A percentile compares a stretch with the other conserved stretches of the same genome.
phyloP scores from a whole-genome alignment of 2,888 invertebrate species.

The Eutolmus rufibarbis region DNA sequence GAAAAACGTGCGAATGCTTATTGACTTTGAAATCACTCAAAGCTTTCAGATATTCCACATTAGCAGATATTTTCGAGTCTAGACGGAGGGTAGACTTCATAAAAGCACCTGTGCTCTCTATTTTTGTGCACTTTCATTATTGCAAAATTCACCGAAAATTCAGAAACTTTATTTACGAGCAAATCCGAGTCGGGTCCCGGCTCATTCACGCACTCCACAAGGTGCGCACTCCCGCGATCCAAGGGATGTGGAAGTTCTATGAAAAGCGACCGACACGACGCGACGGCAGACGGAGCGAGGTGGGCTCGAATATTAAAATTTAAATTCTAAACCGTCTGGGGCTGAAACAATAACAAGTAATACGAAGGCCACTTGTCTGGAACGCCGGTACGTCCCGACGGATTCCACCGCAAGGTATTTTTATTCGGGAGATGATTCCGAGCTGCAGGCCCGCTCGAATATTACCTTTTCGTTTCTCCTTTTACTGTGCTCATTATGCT shows the following conservation, averaged over 20 bases:
- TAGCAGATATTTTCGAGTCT: conserved; percentile 18
- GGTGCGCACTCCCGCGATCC: not conserved
- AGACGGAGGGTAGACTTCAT: conserved; percentile 33
- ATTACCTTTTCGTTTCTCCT: not conserved
- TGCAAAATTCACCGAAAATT: not conserved
- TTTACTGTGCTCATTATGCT: not conserved
- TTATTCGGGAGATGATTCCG: not conserved
- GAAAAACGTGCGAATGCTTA: not conserved
- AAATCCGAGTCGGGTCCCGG: not conserved
- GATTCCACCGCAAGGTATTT: not conserved
- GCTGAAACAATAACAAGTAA: not conserved
- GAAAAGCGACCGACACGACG: not conserved
- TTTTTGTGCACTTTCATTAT: conserved; percentile 5
- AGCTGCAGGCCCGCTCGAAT: not conserved
- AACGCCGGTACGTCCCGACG: not conserved
- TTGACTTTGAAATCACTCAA: not conserved
- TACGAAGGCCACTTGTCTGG: not conserved
- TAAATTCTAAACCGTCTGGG: not conserved
- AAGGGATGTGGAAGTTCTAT: not conserved
- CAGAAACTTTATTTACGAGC: not conserved
- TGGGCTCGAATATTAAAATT: not conserved
- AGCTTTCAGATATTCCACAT: conserved; percentile 5
- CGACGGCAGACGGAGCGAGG: not conserved
- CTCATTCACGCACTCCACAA: not conserved
- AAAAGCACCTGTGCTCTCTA: conserved; percentile 9